A percentile compares a stretch with the other conserved stretches of the same genome.
phyloP scores from a whole-genome alignment of 1,140 invertebrate genomes.

The Euura saliciscinereae region DNA sequence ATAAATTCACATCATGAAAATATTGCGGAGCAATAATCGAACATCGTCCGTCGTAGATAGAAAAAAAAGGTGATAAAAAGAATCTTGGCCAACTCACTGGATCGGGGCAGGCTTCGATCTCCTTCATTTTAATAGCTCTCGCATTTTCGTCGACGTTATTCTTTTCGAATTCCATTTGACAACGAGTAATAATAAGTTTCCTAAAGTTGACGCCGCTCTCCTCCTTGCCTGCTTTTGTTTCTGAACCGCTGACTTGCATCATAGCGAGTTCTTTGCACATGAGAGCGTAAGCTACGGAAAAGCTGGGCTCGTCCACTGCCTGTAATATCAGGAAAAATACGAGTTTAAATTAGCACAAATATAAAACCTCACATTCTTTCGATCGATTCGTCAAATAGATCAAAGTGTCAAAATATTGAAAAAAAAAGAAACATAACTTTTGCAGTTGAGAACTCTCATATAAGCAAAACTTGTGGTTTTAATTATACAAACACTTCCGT shows the following conservation, averaged over 20 bases:
- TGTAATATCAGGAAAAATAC: slow-evolving; percentile 36
- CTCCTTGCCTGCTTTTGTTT: slow-evolving; percentile 36
- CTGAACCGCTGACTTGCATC: slow-evolving; percentile 62
- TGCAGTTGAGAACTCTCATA: no score
- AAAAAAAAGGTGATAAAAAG: slow-evolving; percentile 12
- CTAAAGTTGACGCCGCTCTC: slow-evolving; percentile 72
- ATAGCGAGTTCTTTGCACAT: slow-evolving; percentile 74
- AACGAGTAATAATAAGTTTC: slow-evolving; percentile 80
- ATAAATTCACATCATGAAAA: slow-evolving; percentile 17
- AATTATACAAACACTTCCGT: no score
- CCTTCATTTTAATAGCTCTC: slow-evolving; percentile 64
- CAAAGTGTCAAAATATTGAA: no score
- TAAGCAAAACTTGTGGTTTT: no score
- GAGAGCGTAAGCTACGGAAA: slow-evolving; percentile 87
- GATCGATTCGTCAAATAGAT: no score
- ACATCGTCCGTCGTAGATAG: no score
- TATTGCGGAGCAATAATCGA: neutral
- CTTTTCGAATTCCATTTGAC: slow-evolving; percentile 88
- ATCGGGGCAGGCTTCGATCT: slow-evolving; percentile 70
- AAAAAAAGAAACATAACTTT: neutral
- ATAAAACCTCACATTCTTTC: neutral
- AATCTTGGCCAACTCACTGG: slow-evolving; percentile 55
- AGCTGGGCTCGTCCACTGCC: slow-evolving; percentile 94
- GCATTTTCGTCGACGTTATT: slow-evolving; percentile 72
- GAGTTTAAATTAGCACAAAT: slow-evolving; percentile 10